Percentiles rank a stretch among this genome's conserved stretches.
phyloP scores from a whole-genome alignment of 2,113 vertebrate genomes.

The Bufo gargarizans region DNA sequence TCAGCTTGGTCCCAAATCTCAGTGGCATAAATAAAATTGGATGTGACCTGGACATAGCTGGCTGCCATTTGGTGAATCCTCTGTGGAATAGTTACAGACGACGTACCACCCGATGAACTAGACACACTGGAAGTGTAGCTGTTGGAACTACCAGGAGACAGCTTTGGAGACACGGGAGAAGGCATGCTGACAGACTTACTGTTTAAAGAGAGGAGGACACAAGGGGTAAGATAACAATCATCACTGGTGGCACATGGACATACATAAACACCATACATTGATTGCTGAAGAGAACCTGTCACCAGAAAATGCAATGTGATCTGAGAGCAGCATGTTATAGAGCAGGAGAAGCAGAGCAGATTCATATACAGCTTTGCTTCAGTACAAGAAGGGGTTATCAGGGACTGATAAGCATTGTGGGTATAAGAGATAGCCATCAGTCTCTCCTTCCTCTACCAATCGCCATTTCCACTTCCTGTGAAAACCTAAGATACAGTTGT shows the following conservation, averaged over 20 bases:
- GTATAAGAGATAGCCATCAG: too few relatives aligned
- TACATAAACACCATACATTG: too few relatives aligned
- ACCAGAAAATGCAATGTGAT: too few relatives aligned
- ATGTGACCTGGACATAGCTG: slow-evolving; percentile 98
- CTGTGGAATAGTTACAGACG: slow-evolving; percentile 97
- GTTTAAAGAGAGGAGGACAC: slow-evolving; percentile 48
- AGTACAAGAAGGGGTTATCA: too few relatives aligned
- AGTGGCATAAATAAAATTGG: slow-evolving; percentile 96
- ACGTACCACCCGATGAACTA: slow-evolving; percentile 83
- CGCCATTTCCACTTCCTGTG: too few relatives aligned
- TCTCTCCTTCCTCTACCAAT: too few relatives aligned
- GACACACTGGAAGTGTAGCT: slow-evolving; percentile 86
- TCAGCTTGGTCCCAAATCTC: slow-evolving; percentile 99
- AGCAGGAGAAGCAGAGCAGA: too few relatives aligned
- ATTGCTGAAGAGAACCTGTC: too few relatives aligned
- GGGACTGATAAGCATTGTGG: too few relatives aligned
- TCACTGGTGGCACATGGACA: not conserved
- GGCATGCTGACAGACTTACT: slow-evolving; percentile 96
- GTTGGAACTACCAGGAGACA: slow-evolving; percentile 92
- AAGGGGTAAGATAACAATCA: not conserved
- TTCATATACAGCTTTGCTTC: too few relatives aligned
- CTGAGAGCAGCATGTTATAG: too few relatives aligned
- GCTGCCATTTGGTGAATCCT: slow-evolving; percentile 99
- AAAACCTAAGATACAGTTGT: too few relatives aligned
- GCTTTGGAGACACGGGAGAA: slow-evolving; percentile 95